phyloP scores from a whole-genome alignment of 2,888 invertebrate genomes.

The Polylopha cassiicola region DNA sequence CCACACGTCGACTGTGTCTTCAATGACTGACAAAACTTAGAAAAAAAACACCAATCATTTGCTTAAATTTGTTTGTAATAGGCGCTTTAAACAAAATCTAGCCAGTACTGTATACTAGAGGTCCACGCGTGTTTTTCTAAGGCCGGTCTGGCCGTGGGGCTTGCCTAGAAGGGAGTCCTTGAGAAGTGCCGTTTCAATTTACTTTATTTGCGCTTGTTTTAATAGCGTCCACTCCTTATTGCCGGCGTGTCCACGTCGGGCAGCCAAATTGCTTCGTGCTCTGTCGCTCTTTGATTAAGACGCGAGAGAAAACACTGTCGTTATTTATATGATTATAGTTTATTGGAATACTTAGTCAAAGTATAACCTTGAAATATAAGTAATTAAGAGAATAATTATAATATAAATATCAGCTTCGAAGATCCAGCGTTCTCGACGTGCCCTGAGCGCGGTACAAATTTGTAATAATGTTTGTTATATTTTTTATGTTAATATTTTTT shows the following conservation, averaged over 20 bases:
- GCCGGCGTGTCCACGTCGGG: constrained; percentile 61
- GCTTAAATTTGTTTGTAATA: no score
- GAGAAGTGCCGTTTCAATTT: constrained; percentile 71
- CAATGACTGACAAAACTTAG: no score
- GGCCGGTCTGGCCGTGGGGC: constrained; percentile 31
- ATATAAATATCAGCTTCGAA: no score
- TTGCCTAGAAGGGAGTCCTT: constrained; percentile 41
- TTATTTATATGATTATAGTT: constrained; percentile 17
- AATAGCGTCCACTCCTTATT: constrained; percentile 74
- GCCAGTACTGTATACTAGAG: constrained; percentile 5
- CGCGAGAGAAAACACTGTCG: constrained; percentile 43
- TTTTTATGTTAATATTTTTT: no score
- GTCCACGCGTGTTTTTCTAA: constrained; percentile 20
- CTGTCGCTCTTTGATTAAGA: constrained; percentile 71
- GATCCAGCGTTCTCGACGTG: no score
- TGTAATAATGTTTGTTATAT: no score
- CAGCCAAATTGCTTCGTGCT: constrained; percentile 74
- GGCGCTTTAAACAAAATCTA: not conserved
- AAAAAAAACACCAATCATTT: no score
- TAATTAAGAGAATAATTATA: no score
- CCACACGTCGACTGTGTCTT: no score
- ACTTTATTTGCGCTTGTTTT: constrained; percentile 76
- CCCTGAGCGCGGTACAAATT: no score
- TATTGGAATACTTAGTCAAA: no score
- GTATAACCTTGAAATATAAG: no score